Base-by-base conservation (phyloP, 2,797 vertebrate species). In the Parambassis ranga region DNA sequence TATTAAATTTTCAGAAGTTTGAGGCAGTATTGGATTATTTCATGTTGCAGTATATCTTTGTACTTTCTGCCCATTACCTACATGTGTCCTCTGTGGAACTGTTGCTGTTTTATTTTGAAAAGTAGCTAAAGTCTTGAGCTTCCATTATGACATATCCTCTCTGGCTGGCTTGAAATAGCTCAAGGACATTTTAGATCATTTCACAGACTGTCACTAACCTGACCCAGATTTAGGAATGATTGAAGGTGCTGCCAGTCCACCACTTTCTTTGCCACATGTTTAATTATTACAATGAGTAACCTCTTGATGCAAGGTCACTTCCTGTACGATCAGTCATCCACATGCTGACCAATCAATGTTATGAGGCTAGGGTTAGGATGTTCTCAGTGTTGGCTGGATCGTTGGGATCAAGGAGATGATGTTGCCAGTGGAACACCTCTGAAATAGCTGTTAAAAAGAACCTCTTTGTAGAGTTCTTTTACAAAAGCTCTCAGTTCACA, bases 391-490 rank as follows among this genome's bases (percentile, higher is more conserved):
- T 13, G 0, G 7, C 3, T 3, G 31, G 22, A 9, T 64, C 23
- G 44, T 14, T 15, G 20, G 14, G 9, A 23, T 46, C 22, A 16
- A 35, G 23, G 19, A 48, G n/a, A 43, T 37, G 0, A 37, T 16
- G 6, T 65, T 65, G 42, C 35, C 48, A 49, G 28, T 43, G 52
- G 13, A 39, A 27, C n/a, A 13, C 28, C 23, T 58, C 26, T 53
- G 43, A 19, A 39, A 27, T 23, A 38, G 28, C 39, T 64, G 15
- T 20, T 78, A 56, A 64, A 63, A 58, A 58, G 22, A 30, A 27
- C 6, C 19, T 35, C 32, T 57, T 60, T 69, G 30, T 16, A 53
- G 37, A 43, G 13, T 10, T 62, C n/a, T n/a, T 72, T 79, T 71
- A 68, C 31, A 27, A 61, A 47, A 53, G 10, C 27, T 28, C 14